Conservation (phyloP, 2,888 invertebrate genomes). For the Nematopogon swammerdamellus region DNA sequence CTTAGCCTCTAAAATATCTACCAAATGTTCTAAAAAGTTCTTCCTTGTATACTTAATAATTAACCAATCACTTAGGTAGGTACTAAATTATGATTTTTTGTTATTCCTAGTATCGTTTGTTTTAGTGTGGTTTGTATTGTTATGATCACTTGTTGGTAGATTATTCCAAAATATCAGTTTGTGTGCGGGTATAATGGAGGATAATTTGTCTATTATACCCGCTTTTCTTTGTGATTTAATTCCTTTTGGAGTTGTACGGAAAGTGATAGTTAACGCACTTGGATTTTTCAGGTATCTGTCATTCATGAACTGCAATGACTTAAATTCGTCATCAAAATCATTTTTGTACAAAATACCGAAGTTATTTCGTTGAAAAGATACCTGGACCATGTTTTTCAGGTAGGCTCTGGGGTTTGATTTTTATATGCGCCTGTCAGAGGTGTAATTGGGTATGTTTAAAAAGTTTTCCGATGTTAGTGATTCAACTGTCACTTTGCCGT, state of each 20-base stretch:
- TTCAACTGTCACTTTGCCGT: slow-evolving; percentile 3
- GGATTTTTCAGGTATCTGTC: slow-evolving; percentile 13
- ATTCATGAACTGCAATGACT: slow-evolving; percentile 10
- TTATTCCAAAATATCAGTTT: slow-evolving; percentile 13
- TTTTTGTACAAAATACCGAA: slow-evolving; percentile 13
- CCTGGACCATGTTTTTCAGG: slow-evolving; percentile 12
- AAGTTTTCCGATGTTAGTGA: slow-evolving; percentile 9
- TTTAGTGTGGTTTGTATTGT: neutral
- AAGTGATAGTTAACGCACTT: neutral
- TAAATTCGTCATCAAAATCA: slow-evolving; percentile 11
- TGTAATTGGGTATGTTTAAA: slow-evolving; percentile 11
- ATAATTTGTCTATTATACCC: slow-evolving; percentile 6
- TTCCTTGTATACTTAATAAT: neutral
- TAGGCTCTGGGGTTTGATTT: slow-evolving; percentile 14
- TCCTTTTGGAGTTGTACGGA: slow-evolving; percentile 10
- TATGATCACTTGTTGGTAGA: slow-evolving; percentile 7
- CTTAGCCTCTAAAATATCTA: no score
- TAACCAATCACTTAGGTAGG: neutral
- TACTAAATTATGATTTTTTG: neutral
- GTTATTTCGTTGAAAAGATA: slow-evolving; percentile 9
- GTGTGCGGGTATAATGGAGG: slow-evolving; percentile 10
- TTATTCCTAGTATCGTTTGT: neutral
- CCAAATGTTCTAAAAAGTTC: neutral
- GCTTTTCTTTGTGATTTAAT: slow-evolving; percentile 9
- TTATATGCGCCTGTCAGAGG: slow-evolving; percentile 14